Conservation (phyloP, 2,888 invertebrate genomes). For the Pollenia angustigena region DNA sequence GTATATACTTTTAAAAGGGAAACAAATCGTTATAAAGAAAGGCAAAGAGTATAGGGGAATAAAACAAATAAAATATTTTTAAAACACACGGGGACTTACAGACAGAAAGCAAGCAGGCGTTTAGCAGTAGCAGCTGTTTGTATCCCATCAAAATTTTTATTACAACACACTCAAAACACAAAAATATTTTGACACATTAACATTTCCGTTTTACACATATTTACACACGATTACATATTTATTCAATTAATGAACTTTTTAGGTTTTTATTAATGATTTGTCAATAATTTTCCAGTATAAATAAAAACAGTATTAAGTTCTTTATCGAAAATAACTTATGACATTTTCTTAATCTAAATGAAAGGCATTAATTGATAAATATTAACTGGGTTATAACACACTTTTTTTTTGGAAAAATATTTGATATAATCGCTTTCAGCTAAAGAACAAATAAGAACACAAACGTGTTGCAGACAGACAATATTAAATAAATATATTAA, state of each 20-base stretch:
- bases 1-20: slow-evolving; percentile 39
- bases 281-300: slow-evolving; percentile 52
- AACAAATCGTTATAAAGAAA: slow-evolving; percentile 36
- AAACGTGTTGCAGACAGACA: not conserved
- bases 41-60: not conserved
- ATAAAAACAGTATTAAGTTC: not conserved
- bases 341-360: slow-evolving; percentile 50
- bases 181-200: slow-evolving; percentile 26
- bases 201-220: slow-evolving; percentile 56
- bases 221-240: not conserved
- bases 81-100: slow-evolving; percentile 23
- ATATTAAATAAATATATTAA: slow-evolving; percentile 50
- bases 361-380: slow-evolving; percentile 51
- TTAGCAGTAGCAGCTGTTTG: slow-evolving; percentile 56
- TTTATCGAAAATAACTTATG: slow-evolving; percentile 40
- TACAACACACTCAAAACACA: slow-evolving; percentile 36
- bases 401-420: not conserved
- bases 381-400: slow-evolving; percentile 57
- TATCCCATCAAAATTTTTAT: slow-evolving; percentile 49
- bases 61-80: slow-evolving; percentile 7
- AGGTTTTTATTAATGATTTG: slow-evolving; percentile 50
- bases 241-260: slow-evolving; percentile 41
- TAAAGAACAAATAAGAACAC: not conserved
- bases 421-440: slow-evolving; percentile 44
- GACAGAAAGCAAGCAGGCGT: slow-evolving; percentile 24